These are phyloP conservation scores for Microcebus ravelobensis DNA, from an alignment of 2,113 vertebrate genomes.

Conservation along the genomic window DNA sequence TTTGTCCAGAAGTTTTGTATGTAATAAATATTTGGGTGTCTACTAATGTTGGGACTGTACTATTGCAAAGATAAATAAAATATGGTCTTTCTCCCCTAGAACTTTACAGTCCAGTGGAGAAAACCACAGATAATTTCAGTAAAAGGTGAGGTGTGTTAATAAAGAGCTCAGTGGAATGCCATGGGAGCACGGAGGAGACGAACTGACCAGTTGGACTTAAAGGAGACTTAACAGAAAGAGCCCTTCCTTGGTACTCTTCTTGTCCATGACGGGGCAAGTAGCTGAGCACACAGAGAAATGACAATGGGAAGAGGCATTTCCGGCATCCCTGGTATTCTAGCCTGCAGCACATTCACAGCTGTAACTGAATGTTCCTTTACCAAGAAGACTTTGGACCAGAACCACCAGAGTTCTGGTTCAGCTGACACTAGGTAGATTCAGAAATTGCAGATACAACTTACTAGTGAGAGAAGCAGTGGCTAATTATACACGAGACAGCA, in stretches of 20 bases:
- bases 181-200: neutral
- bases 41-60: neutral
- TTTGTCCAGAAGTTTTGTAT: constrained; percentile 36
- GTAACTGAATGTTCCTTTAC: neutral
- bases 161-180: neutral
- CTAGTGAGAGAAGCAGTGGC: neutral
- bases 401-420: neutral
- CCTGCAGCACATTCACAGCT: neutral
- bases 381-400: neutral
- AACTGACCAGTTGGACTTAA: neutral
- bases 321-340: neutral
- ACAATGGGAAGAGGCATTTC: neutral
- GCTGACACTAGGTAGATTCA: neutral
- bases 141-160: neutral
- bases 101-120: neutral
- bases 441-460: neutral
- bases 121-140: constrained; percentile 23
- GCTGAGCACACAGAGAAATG: neutral
- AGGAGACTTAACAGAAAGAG: neutral
- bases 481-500: neutral
- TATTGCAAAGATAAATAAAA: constrained; percentile 50
- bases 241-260: neutral
- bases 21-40: constrained; percentile 21
- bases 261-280: neutral
- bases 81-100: neutral